Evolutionary conservation across 2,888 invertebrate species (phyloP).

Genomic region (Chymomyza amoena): DNA sequence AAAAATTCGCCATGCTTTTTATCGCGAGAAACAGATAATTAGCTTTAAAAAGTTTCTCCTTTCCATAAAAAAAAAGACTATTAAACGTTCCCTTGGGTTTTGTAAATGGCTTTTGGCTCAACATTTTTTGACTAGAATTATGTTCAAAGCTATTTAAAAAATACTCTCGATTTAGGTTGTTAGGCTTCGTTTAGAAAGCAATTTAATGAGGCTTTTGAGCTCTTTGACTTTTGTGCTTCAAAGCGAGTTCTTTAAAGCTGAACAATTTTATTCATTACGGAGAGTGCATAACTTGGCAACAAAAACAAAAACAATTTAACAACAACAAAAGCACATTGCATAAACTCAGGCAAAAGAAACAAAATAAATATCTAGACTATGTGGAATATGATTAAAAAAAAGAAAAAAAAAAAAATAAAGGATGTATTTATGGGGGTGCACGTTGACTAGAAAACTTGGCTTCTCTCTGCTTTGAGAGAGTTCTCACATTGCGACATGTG

Average conservation of each 20-base stretch:
- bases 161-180: not conserved
- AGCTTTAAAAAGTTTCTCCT: not conserved
- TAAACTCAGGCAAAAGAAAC: slow-evolving; percentile 56
- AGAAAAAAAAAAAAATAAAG: slow-evolving; percentile 3
- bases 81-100: not conserved
- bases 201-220: not conserved
- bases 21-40: not conserved
- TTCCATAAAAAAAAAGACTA: not conserved
- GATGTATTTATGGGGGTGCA: slow-evolving; percentile 22
- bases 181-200: not conserved
- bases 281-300: not conserved
- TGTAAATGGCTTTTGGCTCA: not conserved
- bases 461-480: slow-evolving; percentile 39
- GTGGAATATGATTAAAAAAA: slow-evolving; percentile 11
- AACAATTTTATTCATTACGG: not conserved
- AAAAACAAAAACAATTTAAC: too few species aligned
- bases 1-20: not conserved
- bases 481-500: slow-evolving; percentile 15
- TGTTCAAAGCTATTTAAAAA: not conserved
- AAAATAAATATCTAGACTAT: slow-evolving; percentile 22
- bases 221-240: not conserved
- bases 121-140: not conserved
- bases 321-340: slow-evolving; percentile 51
- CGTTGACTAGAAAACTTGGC: not conserved
- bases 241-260: not conserved